Base-by-base conservation (phyloP, 2,113 vertebrate genomes). In the Labrus mixtus region DNA sequence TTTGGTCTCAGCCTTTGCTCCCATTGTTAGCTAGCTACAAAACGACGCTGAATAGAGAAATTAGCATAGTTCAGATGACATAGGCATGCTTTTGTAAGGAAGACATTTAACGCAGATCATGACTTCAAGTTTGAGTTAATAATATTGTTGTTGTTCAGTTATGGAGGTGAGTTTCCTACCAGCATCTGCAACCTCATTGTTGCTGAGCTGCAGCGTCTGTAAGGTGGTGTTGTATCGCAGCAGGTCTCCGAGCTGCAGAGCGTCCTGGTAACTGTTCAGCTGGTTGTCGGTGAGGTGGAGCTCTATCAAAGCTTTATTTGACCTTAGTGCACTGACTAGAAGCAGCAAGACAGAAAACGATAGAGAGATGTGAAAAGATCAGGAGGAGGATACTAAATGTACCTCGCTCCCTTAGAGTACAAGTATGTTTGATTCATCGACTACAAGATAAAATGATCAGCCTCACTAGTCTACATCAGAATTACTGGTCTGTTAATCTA, bases 191-290 rank as follows among this genome's bases (percentile, higher is more conserved):
- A 94, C 50, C 1, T 46, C 15, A 43, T 95, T 95, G 86, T 93
- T 74, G 76, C 92, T 93, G 6, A 95, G 88, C 72, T 94, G 89
- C 81, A 95, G 86, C 2, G 75, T 89, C 54, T 71, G 67, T 41
- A 95, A 76, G 9, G 90, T 85, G 68, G 20, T 36, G 90, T 95
- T 95, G 84, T 87, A 92, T 65, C 89, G 87, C 6, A 95, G 87
- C 17, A 95, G 87, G 12, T 94, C 93, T 64, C 92, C 90, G 1
- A 95, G 79, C 64, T 95, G 91, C 86, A 95, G 86, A 46, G 94
- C 86, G 17, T 95, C 94, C 83, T 95, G 94, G 89, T 89, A 93
- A 74, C 93, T 88, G 84, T 94, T 95, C 56, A 95, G 87, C 43
- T 83, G 74, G 79, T 95, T 95, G 89, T 88, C 78, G 70, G 80